A percentile compares a stretch with the other conserved stretches of the same genome.
phyloP scores from a whole-genome alignment of 1,140 invertebrate species.

The Littorina saxatilis region DNA sequence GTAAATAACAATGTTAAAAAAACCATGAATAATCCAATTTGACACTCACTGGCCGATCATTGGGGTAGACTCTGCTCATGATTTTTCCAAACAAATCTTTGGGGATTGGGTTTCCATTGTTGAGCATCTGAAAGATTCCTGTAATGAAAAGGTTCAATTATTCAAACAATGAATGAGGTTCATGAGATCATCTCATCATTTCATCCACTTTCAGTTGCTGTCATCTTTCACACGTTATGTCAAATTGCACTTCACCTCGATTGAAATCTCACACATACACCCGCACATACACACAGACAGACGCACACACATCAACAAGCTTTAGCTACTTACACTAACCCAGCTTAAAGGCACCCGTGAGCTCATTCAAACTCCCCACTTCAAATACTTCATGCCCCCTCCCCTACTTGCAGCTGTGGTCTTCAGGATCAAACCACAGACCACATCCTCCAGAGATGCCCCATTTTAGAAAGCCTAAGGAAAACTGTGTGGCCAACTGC shows the following conservation, averaged over 20 bases:
- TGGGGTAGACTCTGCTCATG: constrained; percentile 58
- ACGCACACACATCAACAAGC: background rate
- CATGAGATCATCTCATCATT: background rate
- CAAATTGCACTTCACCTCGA: too few species aligned
- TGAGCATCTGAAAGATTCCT: constrained; percentile 68
- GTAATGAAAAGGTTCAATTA: constrained; percentile 17
- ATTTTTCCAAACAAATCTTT: constrained; percentile 62
- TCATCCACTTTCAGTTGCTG: too few species aligned
- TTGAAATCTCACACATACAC: background rate
- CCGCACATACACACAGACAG: background rate
- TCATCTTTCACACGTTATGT: too few species aligned
- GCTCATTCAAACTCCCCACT: background rate
- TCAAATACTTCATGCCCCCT: background rate
- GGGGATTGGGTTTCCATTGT: constrained; percentile 66
- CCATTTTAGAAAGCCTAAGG: too few species aligned
- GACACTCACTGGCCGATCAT: constrained; percentile 12
- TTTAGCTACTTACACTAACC: background rate
- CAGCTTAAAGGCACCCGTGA: background rate
- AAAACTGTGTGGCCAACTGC: too few species aligned
- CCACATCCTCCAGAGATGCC: too few species aligned
- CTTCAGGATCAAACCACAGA: too few species aligned
- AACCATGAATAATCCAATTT: too few species aligned
- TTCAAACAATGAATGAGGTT: background rate
- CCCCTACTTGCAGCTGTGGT: background rate
- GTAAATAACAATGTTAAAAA: too few species aligned